Conservation (phyloP, 1,140 invertebrate species). For the Cardiocondyla obscurior region DNA sequence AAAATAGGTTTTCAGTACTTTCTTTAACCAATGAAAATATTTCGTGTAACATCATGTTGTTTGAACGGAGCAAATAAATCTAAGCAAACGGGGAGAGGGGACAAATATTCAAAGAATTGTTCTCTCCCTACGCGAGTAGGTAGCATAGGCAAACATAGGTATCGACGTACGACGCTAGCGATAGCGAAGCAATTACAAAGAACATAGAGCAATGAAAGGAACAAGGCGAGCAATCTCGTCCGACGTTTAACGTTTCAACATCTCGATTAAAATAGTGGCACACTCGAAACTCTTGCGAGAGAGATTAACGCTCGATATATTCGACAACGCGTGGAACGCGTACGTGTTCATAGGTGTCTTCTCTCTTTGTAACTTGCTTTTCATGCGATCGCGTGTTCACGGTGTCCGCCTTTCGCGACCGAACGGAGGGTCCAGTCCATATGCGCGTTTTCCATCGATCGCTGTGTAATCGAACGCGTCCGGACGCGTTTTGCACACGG, state of each 20-base stretch:
- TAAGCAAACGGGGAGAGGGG: too few species aligned
- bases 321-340: neutral
- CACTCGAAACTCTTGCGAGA: neutral
- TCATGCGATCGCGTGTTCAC: conserved; percentile 15
- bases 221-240: neutral
- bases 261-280: neutral
- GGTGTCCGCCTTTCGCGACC: conserved; percentile 3
- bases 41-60: too few species aligned
- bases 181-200: conserved; percentile 1
- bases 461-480: conserved; percentile 21
- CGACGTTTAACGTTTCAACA: conserved; percentile 8
- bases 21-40: too few species aligned
- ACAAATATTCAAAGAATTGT: too few species aligned
- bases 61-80: too few species aligned
- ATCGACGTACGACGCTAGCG: neutral
- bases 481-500: conserved; percentile 19
- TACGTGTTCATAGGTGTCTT: neutral
- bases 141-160: too few species aligned
- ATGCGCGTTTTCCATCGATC: conserved; percentile 45
- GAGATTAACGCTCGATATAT: neutral
- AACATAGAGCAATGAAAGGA: neutral
- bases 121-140: too few species aligned
- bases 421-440: neutral
- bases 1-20: too few species aligned
- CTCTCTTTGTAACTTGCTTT: neutral